A percentile compares a stretch with the other conserved stretches of the same genome.
Evolutionary conservation across 2,113 vertebrate genomes (phyloP).

Genomic region (Ailuropoda melanoleuca): DNA sequence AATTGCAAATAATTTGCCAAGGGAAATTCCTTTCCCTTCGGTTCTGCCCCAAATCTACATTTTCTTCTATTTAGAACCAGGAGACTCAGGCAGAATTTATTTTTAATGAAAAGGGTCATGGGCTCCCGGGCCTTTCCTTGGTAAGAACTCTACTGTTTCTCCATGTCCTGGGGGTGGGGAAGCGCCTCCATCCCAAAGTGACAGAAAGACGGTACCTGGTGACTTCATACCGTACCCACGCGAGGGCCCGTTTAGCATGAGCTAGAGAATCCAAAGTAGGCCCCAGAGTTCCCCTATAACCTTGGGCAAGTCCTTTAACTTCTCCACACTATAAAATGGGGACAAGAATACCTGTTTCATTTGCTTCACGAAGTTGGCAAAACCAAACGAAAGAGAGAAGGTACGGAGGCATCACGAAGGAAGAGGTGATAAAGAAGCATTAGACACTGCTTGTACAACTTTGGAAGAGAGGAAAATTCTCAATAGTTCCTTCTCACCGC

Average conservation of each 20-base stretch:
- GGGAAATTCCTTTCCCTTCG: constrained; percentile 80
- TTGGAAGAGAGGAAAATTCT: neutral
- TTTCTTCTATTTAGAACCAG: constrained; percentile 76
- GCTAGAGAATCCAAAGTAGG: neutral
- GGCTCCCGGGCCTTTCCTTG: constrained; percentile 15
- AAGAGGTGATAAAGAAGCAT: neutral
- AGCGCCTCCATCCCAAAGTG: neutral
- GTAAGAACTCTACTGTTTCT: neutral
- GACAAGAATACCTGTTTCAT: neutral
- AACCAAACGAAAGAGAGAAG: neutral
- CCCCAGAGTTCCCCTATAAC: neutral
- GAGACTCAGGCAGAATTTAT: constrained; percentile 60
- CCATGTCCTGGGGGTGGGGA: neutral
- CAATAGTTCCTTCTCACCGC: neutral
- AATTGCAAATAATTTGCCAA: constrained; percentile 81
- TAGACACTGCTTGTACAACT: neutral
- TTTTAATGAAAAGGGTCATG: constrained; percentile 68
- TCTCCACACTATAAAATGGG: neutral
- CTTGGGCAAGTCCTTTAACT: neutral
- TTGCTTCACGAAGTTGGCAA: neutral
- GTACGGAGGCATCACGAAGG: neutral
- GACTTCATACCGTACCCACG: neutral
- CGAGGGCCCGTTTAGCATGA: neutral
- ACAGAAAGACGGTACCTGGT: neutral
- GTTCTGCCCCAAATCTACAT: constrained; percentile 81